Conservation (phyloP, 2,888 invertebrate species). For the Drosophila melanosoma region DNA sequence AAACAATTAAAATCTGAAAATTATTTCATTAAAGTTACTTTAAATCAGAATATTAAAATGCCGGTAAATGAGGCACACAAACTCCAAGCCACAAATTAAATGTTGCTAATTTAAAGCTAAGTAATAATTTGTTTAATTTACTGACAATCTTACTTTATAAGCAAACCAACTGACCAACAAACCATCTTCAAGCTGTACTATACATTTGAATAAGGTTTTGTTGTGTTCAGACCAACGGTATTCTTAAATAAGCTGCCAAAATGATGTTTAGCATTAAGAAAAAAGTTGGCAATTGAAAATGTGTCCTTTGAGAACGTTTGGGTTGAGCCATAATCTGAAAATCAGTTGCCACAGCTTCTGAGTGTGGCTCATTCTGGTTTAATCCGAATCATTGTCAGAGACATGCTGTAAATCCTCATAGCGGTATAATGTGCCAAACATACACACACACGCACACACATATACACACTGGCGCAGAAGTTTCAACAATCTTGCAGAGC, state of each 20-base stretch:
- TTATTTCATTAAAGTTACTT: not conserved
- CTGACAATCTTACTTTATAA: not conserved
- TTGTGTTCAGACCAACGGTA: not conserved
- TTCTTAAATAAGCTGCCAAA: not conserved
- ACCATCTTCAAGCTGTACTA: not conserved
- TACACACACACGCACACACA: not conserved
- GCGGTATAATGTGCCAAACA: not conserved
- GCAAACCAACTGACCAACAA: too few species aligned
- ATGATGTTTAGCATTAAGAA: too few species aligned
- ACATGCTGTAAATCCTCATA: not conserved
- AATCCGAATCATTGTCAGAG: not conserved
- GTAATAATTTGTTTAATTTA: not conserved
- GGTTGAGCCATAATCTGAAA: not conserved
- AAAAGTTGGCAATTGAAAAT: too few species aligned
- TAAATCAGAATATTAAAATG: not conserved
- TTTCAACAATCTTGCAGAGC: conserved; percentile 1
- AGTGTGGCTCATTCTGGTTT: not conserved
- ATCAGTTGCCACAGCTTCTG: not conserved
- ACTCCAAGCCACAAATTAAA: not conserved
- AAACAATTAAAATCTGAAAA: not conserved
- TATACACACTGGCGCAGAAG: not conserved
- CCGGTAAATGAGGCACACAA: not conserved
- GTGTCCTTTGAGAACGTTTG: not conserved
- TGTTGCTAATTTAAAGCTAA: not conserved
- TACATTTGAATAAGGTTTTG: not conserved